These are phyloP conservation scores for Dipodomys ordii DNA, from an alignment of 2,113 vertebrate genomes.

Conservation along the genomic window DNA sequence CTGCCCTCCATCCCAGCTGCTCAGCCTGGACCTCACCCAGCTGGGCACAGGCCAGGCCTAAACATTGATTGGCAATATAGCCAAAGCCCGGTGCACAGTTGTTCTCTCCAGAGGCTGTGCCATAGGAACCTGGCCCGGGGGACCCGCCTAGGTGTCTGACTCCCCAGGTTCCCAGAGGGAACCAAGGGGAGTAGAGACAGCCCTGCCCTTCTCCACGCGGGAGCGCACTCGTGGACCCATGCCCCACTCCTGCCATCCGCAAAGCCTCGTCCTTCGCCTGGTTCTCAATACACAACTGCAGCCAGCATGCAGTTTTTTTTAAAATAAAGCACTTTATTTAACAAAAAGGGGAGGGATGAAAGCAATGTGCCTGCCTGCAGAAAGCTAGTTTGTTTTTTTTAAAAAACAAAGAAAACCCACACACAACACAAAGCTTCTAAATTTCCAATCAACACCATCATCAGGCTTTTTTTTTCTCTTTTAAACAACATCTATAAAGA, in stretches of 20 bases:
- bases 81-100: neutral
- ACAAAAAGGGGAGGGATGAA: slow-evolving; percentile 55
- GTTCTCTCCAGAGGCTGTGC: neutral
- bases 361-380: slow-evolving; percentile 74
- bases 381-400: slow-evolving; percentile 70
- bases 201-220: neutral
- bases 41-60: no score
- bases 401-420: slow-evolving; percentile 54
- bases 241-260: no score
- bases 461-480: slow-evolving; percentile 59
- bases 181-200: no score
- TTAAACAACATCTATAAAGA: slow-evolving; percentile 78
- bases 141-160: neutral
- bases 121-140: slow-evolving; percentile 40
- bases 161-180: neutral
- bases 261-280: no score
- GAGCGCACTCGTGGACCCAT: neutral
- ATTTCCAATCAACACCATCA: slow-evolving; percentile 70
- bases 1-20: no score
- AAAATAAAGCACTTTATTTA: slow-evolving; percentile 85
- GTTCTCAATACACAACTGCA: slow-evolving; percentile 61
- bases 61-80: neutral
- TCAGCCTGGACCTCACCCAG: no score
- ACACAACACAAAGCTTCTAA: slow-evolving; percentile 68
- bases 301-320: slow-evolving; percentile 61